Evolutionary conservation across 2,113 vertebrate species (phyloP).

Genomic region (Columba livia): DNA sequence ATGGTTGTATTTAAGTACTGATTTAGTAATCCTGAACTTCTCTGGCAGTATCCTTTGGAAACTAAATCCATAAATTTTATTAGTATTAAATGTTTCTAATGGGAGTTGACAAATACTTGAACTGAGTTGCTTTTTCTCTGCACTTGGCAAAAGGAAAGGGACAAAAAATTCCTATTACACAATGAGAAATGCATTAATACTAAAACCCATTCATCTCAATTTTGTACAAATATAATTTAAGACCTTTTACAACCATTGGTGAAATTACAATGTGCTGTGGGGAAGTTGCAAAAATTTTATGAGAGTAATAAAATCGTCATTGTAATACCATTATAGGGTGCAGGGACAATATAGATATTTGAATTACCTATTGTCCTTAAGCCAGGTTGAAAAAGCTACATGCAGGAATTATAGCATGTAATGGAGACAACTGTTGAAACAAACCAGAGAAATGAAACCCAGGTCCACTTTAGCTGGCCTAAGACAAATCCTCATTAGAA

Average conservation of each 20-base stretch:
- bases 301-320: conserved; percentile 87
- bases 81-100: conserved; percentile 96
- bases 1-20: conserved; percentile 85
- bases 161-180: conserved; percentile 81
- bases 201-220: conserved; percentile 88
- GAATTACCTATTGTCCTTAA: conserved; percentile 45
- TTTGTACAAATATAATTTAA: conserved; percentile 89
- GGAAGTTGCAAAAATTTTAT: conserved; percentile 91
- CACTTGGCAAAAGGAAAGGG: conserved; percentile 81
- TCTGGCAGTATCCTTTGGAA: conserved; percentile 91
- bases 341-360: conserved; percentile 71
- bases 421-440: conserved; percentile 59
- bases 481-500: conserved; percentile 37
- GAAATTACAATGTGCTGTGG: conserved; percentile 88
- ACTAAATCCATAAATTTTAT: conserved; percentile 91
- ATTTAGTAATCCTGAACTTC: conserved; percentile 82
- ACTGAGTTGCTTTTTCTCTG: conserved; percentile 83
- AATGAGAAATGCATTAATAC: conserved; percentile 82
- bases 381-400: conserved; percentile 57
- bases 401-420: conserved; percentile 48
- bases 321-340: conserved; percentile 74
- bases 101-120: conserved; percentile 98
- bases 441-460: conserved; percentile 45
- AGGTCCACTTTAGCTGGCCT: conserved; percentile 12
- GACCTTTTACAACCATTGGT: conserved; percentile 85